Base-by-base conservation (phyloP, 2,113 vertebrate species). In the Carassius gibelio region DNA sequence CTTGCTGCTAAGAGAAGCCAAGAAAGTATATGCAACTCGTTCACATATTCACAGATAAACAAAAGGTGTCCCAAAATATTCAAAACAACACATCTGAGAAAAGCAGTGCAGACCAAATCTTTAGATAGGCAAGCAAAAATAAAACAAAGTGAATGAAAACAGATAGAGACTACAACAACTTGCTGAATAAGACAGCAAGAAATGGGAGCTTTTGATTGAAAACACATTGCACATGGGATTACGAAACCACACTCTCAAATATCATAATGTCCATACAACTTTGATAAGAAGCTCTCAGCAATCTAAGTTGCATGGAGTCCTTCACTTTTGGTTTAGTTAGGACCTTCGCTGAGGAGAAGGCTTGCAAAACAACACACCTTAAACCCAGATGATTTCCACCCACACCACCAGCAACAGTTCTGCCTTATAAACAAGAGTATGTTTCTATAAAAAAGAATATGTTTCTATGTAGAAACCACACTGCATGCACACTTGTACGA, bases 181-280 rank as follows among this genome's bases (percentile, higher is more conserved):
- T 87, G 76, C 88, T 86, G 30, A 74, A 68, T 87, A 59, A 38
- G 50, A 68, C 61, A 89, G 57, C 15, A 15, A 34, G 19, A 84
- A 85, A 71, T 71, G 57, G 52, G 62, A 84, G 76, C 19, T 80
- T 85, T 68, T 82, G 78, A 91, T 87, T 85, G 6, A 82, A 92
- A 91, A 89, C 88, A 89, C 21, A 89, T 87, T 88, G 83, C 1
- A 66, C 66, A 48, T 50, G 55, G 69, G 45, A 83, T 88, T 71
- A 64, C 15, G 26, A 82, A 59, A 85, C 84, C 45, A 61, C 52
- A 36, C 81, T 85, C 75, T 64, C 62, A 83, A 48, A 86, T 82
- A 77, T 72, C 42, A 23, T 38, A 62, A 52, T 87, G 26, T 84
- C 75, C 23, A 59, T 52, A 8, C 19, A 82, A 82, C 34, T 91